Base-by-base conservation (phyloP, 2,888 invertebrate species). In the Hirtodrosophila alboralis region DNA sequence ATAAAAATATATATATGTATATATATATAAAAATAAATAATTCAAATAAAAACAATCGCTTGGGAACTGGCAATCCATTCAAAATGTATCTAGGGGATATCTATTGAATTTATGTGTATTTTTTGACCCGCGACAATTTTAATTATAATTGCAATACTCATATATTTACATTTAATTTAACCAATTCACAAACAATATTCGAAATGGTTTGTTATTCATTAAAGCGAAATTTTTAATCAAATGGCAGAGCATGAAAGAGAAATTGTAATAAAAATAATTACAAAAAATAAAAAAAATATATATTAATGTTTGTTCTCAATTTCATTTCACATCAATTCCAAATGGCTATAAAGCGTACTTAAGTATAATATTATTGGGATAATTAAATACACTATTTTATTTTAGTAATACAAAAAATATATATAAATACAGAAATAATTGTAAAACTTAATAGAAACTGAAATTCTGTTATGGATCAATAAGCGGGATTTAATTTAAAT, bases 131-230 rank as follows among this genome's bases (percentile, higher is more conserved):
- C 44, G 56, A 49, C 54, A 67, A 65, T 77, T 75, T 84, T 75
- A 77, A 80, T 84, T 77, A 80, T 58, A 72, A 57, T 44, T 58
- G 63, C 59, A 45, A 49, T 51, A 26, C 26, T 36, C 38, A 58
- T 27, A 40, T 81, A 72, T 81, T 83, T 83, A 61, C 79, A 74
- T 81, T 84, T 71, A 68, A 84, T 84, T 75, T 78, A 27, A 27
- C 56, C 40, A 59, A 60, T 61, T 64, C 62, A 49, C 13, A 23
- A 43, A 68, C 30, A 45, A 34, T 43, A 54, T 30, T 44, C 10
- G 13, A 1, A 33, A 36, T 28, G 18, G 23, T 38, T 47, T 43
- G 13, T 21, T 54, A 63, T 40, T 5, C 34, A 43, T 57, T 33
- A 9, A 31, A 9, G n/a, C 5, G 18, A 10, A n/a, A 23, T 3